Evolutionary conservation across 2,113 vertebrate genomes (phyloP).

Genomic region (Meriones unguiculatus): DNA sequence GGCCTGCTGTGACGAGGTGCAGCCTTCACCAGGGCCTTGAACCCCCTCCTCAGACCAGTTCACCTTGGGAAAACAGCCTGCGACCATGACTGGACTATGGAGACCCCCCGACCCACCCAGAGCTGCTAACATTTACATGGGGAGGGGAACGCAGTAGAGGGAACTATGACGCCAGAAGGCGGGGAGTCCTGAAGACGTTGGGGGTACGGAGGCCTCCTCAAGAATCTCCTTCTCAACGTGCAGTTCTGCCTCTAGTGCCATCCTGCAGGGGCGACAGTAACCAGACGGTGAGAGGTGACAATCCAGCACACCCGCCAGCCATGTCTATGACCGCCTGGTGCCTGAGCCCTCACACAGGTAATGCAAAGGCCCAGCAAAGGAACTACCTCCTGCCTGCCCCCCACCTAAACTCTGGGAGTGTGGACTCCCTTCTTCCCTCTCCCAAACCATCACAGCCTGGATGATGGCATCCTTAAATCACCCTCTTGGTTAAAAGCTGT

Average conservation of each 20-base stretch:
- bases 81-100: neutral
- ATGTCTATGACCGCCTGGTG: neutral
- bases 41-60: neutral
- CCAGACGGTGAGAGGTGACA: neutral
- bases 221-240: neutral
- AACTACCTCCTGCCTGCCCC: neutral
- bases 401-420: neutral
- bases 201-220: neutral
- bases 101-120: neutral
- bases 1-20: neutral
- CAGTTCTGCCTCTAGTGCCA: slow-evolving; percentile 40
- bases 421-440: neutral
- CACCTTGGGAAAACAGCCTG: neutral
- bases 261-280: slow-evolving; percentile 64
- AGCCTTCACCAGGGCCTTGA: neutral
- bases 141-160: neutral
- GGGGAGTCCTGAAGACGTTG: neutral
- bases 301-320: neutral
- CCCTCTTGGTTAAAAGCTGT: no score
- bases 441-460: no score
- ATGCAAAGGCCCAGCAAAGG: neutral
- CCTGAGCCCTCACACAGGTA: neutral
- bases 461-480: no score
- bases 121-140: neutral
- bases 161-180: neutral